A percentile compares a stretch with the other conserved stretches of the same genome.
Conservation (phyloP, 2,113 vertebrate genomes). For the Coregonus clupeaformis region DNA sequence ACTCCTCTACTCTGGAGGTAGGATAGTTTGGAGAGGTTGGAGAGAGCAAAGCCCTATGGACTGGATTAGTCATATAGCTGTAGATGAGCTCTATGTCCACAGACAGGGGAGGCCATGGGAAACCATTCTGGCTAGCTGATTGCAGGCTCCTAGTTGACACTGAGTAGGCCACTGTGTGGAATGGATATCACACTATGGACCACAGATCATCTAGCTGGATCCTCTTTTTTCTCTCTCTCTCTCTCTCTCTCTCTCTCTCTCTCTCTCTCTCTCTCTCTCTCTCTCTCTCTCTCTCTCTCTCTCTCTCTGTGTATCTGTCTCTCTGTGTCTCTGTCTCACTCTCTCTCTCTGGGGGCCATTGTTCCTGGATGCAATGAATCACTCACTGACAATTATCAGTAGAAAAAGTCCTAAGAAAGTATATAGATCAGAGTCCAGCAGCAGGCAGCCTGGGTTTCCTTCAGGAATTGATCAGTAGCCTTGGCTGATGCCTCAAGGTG, state of each 20-base stretch:
- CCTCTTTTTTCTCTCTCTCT: not conserved
- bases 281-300: not conserved
- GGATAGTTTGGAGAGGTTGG: no score
- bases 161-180: not conserved
- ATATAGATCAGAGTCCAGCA: no score
- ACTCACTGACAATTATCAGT: no score
- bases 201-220: no score
- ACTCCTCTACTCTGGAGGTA: not conserved
- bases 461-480: not conserved
- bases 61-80: not conserved
- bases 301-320: not conserved
- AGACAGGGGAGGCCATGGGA: not conserved
- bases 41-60: not conserved
- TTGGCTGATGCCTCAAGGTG: not conserved
- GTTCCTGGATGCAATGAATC: not conserved
- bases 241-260: not conserved
- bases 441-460: not conserved
- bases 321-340: not conserved
- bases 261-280: not conserved
- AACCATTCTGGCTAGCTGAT: not conserved
- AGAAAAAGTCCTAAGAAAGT: no score
- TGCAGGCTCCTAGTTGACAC: not conserved
- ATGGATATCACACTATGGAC: no score
- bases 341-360: not conserved
- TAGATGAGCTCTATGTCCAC: not conserved